These are phyloP conservation scores for Coregonus suidteri DNA, from an alignment of 2,797 vertebrate genomes.

Conservation along the genomic window DNA sequence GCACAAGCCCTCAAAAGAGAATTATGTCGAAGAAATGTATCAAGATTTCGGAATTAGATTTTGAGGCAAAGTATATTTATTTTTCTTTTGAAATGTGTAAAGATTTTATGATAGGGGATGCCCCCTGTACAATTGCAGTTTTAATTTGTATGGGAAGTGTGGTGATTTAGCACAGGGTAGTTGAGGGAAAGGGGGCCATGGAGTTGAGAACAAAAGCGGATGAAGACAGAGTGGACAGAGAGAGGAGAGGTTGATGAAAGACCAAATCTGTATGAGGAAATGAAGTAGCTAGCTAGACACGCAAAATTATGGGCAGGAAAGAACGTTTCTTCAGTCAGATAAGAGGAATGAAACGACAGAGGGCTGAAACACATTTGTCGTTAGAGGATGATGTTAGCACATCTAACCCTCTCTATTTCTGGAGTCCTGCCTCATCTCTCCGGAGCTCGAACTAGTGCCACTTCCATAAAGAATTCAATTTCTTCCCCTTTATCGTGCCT, in stretches of 20 bases:
- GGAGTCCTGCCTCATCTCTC: conserved; percentile 37
- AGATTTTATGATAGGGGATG: neutral
- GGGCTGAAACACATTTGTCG: conserved; percentile 35
- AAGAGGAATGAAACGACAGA: conserved; percentile 18
- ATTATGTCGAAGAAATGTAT: neutral
- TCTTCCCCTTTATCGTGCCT: conserved; percentile 55
- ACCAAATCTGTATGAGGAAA: conserved; percentile 15
- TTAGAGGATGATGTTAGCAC: conserved; percentile 41
- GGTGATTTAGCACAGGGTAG: neutral
- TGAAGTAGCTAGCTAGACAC: neutral
- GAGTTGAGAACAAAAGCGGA: neutral
- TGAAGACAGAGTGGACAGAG: neutral
- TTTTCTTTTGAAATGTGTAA: neutral
- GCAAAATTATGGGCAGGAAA: neutral
- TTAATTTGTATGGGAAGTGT: neutral
- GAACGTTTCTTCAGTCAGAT: conserved; percentile 16
- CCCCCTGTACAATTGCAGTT: neutral
- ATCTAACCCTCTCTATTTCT: conserved; percentile 42
- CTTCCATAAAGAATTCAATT: conserved; percentile 38
- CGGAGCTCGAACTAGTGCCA: conserved; percentile 18
- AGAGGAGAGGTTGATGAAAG: neutral
- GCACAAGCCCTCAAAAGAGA: neutral
- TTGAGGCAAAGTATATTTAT: neutral
- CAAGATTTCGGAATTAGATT: neutral
- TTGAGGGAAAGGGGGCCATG: neutral